These are phyloP conservation scores for Brachionus rotundiformis DNA, from an alignment of 1,140 invertebrate genomes.

Conservation along the genomic window DNA sequence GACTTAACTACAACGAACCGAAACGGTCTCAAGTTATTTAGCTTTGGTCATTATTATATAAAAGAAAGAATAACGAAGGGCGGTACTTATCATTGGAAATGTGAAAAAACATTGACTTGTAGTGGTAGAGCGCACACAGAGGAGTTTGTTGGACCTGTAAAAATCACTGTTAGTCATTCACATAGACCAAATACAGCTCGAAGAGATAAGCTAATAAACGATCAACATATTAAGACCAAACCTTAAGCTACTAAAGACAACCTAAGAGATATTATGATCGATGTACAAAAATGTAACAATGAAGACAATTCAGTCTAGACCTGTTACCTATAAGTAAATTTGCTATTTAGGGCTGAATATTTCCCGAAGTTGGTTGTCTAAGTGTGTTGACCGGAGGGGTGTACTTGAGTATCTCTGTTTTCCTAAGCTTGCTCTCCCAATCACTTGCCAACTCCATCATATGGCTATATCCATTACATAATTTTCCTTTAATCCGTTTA, in stretches of 20 bases:
- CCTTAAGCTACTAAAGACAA: background rate
- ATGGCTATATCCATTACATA: background rate
- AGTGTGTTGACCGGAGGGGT: background rate
- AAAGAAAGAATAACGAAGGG: background rate
- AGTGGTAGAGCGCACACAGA: background rate
- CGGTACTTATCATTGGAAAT: background rate
- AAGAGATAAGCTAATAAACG: background rate
- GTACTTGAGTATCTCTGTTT: background rate
- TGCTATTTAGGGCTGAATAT: too few species aligned
- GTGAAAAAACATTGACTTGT: background rate
- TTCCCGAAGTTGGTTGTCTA: too few species aligned
- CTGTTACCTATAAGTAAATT: background rate
- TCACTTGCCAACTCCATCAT: conserved; percentile 10
- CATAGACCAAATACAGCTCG: background rate
- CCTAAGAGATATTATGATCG: background rate
- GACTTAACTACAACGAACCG: background rate
- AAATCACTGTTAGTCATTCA: background rate
- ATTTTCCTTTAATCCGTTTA: background rate
- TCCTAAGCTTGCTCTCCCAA: background rate
- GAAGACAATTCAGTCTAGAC: background rate
- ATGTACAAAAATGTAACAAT: background rate
- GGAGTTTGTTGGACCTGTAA: background rate
- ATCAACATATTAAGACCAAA: background rate
- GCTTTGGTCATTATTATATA: background rate
- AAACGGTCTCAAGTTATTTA: background rate